Evolutionary conservation across 2,113 vertebrate species (phyloP).

Genomic region (Rattus rattus): DNA sequence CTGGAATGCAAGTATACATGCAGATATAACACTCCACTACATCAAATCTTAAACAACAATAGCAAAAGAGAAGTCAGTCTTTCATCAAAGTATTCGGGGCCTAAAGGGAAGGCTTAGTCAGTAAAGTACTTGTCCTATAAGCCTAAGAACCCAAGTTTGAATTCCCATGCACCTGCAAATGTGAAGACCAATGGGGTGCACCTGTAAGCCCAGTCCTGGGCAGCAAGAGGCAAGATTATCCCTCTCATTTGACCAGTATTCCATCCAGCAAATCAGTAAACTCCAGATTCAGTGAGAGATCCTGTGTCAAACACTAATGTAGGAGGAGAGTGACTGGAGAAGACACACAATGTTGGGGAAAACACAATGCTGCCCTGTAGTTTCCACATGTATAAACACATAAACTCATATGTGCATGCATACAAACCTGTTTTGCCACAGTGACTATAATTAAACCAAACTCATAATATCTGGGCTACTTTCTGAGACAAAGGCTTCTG

Average conservation of each 20-base stretch:
- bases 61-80: no score
- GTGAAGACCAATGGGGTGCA: background rate
- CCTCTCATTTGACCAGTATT: background rate
- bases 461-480: no score
- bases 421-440: accelerated
- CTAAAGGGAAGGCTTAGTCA: background rate
- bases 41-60: no score
- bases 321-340: background rate
- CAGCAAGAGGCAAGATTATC: background rate
- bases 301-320: no score
- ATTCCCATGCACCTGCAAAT: no score
- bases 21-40: no score
- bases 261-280: background rate
- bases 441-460: accelerated
- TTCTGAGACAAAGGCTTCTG: background rate
- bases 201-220: background rate
- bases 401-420: background rate
- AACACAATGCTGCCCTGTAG: background rate
- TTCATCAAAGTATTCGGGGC: background rate
- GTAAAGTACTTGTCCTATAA: background rate
- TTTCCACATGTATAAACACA: background rate
- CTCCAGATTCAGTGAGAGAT: background rate
- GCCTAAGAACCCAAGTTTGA: background rate
- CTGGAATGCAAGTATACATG: no score
- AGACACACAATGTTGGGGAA: background rate